Conservation (phyloP, 2,113 vertebrate genomes). For the Odontophorus gujanensis region DNA sequence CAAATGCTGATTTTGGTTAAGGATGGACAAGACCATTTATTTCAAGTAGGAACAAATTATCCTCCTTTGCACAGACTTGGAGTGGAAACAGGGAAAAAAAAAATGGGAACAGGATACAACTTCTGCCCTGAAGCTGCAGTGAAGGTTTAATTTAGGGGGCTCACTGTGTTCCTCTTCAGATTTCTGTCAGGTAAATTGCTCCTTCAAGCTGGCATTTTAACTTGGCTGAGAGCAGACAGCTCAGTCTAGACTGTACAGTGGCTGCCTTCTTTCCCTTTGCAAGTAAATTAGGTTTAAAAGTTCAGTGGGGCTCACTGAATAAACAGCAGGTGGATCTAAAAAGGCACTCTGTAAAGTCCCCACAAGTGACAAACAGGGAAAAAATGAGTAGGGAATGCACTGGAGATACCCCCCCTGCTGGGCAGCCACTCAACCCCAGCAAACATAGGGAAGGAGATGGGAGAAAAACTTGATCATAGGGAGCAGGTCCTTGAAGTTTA, state of each 20-base stretch:
- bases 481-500: neutral
- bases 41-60: neutral
- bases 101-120: neutral
- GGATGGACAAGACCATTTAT: neutral
- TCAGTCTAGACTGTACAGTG: neutral
- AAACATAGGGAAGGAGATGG: neutral
- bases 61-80: neutral
- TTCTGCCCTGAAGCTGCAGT: neutral
- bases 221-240: constrained; percentile 13
- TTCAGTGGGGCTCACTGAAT: constrained; percentile 23
- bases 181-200: constrained; percentile 30
- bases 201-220: neutral
- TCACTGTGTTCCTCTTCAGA: neutral
- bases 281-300: constrained; percentile 49
- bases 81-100: neutral
- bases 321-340: constrained; percentile 56
- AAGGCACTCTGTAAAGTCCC: constrained; percentile 53
- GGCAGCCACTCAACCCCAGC: neutral
- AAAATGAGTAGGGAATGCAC: neutral
- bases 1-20: neutral
- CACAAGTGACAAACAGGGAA: neutral
- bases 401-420: neutral
- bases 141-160: constrained; percentile 10
- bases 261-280: constrained; percentile 27
- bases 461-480: neutral